Conservation (phyloP, 2,797 vertebrate genomes). For the Dryobates pubescens region DNA sequence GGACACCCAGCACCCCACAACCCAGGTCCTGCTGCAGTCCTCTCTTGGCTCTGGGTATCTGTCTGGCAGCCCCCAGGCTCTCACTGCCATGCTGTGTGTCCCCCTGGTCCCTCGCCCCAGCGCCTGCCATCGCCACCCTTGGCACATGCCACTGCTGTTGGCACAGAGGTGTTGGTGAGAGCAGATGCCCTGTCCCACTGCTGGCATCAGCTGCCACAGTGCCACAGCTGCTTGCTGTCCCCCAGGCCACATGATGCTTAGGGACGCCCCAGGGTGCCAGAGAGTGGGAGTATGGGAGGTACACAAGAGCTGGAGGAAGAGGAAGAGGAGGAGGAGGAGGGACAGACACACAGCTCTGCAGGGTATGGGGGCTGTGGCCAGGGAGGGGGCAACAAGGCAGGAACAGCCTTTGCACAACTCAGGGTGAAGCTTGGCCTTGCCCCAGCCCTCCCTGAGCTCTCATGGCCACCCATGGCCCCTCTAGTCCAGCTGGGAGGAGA, state of each 20-base stretch:
- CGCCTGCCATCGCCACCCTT: accelerated
- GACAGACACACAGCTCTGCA: background rate
- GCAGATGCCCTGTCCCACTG: background rate
- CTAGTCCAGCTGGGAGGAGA: background rate
- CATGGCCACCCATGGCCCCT: background rate
- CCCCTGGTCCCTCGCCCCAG: background rate
- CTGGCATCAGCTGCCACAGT: background rate
- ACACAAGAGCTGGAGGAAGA: background rate
- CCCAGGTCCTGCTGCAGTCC: accelerated
- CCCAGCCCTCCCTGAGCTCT: background rate
- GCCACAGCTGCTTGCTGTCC: background rate
- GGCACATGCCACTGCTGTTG: accelerated
- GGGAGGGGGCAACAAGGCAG: accelerated
- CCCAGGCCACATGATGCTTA: background rate
- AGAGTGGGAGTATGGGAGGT: background rate
- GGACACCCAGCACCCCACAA: background rate
- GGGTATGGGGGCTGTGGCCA: background rate
- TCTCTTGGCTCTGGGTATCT: background rate
- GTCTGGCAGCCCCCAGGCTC: background rate
- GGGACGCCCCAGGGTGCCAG: background rate
- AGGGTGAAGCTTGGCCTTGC: background rate
- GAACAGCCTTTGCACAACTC: background rate
- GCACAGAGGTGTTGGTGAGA: background rate
- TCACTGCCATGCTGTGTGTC: accelerated
- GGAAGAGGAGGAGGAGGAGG: background rate